Conservation (phyloP, 2,113 vertebrate genomes). For the Motacilla tschutschensis region DNA sequence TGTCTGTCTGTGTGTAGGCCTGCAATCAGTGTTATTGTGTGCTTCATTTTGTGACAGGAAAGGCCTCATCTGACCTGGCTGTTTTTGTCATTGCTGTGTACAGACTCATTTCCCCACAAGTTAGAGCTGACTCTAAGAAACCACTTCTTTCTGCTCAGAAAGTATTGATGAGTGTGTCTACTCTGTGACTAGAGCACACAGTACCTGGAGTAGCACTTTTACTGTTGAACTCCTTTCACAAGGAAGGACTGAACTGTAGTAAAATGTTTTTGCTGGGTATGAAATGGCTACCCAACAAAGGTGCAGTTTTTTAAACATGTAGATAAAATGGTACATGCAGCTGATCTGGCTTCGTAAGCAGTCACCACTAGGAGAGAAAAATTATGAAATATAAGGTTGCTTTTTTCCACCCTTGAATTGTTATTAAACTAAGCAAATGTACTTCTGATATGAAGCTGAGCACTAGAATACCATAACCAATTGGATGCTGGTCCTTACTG, state of each 20-base stretch:
- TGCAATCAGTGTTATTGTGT: not conserved
- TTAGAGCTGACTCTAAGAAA: not conserved
- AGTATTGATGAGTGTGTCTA: too few species aligned
- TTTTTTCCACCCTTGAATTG: not conserved
- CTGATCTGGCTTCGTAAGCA: not conserved
- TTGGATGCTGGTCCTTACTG: not conserved
- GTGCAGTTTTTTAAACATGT: not conserved
- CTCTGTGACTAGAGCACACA: not conserved
- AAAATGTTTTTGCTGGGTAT: not conserved
- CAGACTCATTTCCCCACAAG: not conserved
- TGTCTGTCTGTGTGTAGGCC: not conserved
- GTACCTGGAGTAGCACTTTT: not conserved
- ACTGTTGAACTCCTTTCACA: not conserved
- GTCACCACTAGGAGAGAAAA: not conserved
- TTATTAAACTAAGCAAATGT: not conserved
- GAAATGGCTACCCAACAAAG: not conserved
- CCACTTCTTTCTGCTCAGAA: not conserved
- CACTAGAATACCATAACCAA: not conserved
- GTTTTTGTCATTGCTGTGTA: not conserved
- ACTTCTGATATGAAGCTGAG: not conserved
- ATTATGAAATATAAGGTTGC: not conserved
- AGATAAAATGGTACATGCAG: not conserved
- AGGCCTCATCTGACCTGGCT: not conserved
- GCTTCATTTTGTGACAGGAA: not conserved
- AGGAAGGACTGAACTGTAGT: not conserved